Evolutionary conservation across 2,888 invertebrate genomes (phyloP).

Genomic region (Zhengitettix transpicula): DNA sequence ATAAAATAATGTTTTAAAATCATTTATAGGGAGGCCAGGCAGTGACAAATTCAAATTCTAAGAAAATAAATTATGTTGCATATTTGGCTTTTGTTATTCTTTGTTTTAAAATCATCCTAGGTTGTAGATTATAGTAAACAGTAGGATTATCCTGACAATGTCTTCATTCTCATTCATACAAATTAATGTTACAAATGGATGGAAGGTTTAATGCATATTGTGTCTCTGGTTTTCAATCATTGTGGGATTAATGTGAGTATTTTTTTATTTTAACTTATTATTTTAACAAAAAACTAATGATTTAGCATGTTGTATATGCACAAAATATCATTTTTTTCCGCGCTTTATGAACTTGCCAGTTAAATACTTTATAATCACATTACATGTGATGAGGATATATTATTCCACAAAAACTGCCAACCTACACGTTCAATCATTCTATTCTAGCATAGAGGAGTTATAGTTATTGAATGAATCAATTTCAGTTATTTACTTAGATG

Average conservation of each 20-base stretch:
- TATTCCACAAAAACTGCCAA: slow-evolving; percentile 3
- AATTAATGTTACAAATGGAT: background rate
- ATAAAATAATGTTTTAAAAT: slow-evolving; percentile 6
- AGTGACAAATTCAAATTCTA: slow-evolving; percentile 11
- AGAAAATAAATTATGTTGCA: slow-evolving; percentile 10
- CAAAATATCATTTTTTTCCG: slow-evolving; percentile 1
- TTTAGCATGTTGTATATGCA: background rate
- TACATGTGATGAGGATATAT: slow-evolving; percentile 2
- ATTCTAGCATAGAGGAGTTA: background rate
- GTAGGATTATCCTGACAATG: background rate
- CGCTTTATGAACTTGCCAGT: slow-evolving; percentile 1
- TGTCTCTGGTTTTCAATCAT: background rate
- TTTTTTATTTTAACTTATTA: background rate
- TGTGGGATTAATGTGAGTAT: background rate
- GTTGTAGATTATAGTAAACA: background rate
- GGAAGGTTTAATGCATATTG: background rate
- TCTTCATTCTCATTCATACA: background rate
- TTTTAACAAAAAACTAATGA: background rate
- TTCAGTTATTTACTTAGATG: slow-evolving; percentile 2
- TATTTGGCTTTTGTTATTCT: slow-evolving; percentile 1
- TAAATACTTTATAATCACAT: slow-evolving; percentile 5
- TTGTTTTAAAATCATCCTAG: slow-evolving; percentile 5
- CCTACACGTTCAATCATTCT: slow-evolving; percentile 2
- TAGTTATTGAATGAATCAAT: slow-evolving; percentile 2
- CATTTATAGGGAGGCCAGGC: slow-evolving; percentile 9